A percentile compares a stretch with the other conserved stretches of the same genome.
Evolutionary conservation across 2,113 vertebrate genomes (phyloP).

Genomic region (Zapus hudsonius): DNA sequence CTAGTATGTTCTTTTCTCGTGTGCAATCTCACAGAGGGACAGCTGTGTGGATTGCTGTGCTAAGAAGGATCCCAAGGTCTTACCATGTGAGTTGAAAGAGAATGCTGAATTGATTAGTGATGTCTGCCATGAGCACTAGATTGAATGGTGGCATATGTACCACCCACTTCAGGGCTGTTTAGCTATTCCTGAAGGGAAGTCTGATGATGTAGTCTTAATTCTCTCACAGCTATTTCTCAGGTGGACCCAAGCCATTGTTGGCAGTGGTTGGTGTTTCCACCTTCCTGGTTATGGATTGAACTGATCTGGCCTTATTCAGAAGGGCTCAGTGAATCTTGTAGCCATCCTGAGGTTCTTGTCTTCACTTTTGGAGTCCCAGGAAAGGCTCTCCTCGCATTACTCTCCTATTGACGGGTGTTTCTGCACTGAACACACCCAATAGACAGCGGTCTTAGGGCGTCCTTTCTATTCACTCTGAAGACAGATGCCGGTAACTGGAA

Average conservation of each 20-base stretch:
- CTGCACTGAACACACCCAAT: slow-evolving; percentile 6
- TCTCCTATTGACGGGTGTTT: slow-evolving; percentile 51
- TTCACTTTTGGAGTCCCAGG: slow-evolving; percentile 19
- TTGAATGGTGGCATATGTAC: background rate
- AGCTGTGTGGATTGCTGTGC: background rate
- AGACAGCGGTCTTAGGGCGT: slow-evolving; percentile 58
- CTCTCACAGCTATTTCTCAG: background rate
- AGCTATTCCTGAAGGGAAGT: background rate
- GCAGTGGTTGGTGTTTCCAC: background rate
- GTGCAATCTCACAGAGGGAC: background rate
- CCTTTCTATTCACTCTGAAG: slow-evolving; percentile 76
- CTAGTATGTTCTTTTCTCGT: background rate
- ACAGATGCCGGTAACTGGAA: slow-evolving; percentile 73
- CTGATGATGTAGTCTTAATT: background rate
- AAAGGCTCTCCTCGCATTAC: slow-evolving; percentile 13
- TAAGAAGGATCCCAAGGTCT: background rate
- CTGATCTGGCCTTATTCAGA: slow-evolving; percentile 3
- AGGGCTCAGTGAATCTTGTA: background rate
- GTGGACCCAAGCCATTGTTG: background rate
- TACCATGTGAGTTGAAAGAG: background rate
- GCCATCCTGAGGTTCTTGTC: background rate
- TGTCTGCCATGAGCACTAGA: background rate
- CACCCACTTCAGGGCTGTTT: background rate
- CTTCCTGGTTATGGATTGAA: background rate
- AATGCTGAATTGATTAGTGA: slow-evolving; percentile 3